These are phyloP conservation scores for Poeciliopsis occidentalis DNA, from an alignment of 2,113 vertebrate genomes.

Conservation along the genomic window DNA sequence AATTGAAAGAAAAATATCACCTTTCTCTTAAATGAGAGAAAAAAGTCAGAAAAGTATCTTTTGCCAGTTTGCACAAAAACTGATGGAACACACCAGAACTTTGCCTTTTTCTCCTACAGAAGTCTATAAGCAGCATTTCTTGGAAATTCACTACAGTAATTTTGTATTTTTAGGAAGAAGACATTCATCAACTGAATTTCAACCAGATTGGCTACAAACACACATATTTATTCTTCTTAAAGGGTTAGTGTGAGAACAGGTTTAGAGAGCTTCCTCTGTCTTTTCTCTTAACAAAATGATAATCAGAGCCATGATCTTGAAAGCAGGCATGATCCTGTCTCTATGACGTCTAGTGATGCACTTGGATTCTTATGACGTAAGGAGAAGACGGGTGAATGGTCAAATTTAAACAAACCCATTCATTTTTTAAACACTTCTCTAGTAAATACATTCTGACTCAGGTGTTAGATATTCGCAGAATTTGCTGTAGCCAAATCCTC, in stretches of 20 bases:
- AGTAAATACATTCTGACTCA: not conserved
- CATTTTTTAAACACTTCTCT: not conserved
- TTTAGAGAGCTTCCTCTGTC: slow-evolving; percentile 43
- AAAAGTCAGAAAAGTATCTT: not conserved
- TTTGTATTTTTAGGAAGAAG: slow-evolving; percentile 42
- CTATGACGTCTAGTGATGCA: slow-evolving; percentile 24
- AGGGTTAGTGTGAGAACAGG: slow-evolving; percentile 66
- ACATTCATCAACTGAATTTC: slow-evolving; percentile 53
- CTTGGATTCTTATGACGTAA: slow-evolving; percentile 24
- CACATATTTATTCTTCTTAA: slow-evolving; percentile 50
- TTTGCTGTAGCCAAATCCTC: not conserved
- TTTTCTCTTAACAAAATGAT: slow-evolving; percentile 45
- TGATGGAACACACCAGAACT: slow-evolving; percentile 3
- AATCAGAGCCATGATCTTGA: slow-evolving; percentile 43
- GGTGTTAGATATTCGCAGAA: too few species aligned
- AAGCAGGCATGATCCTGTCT: slow-evolving; percentile 37
- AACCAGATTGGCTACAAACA: slow-evolving; percentile 66
- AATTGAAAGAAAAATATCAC: too few species aligned
- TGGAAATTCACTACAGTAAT: slow-evolving; percentile 46
- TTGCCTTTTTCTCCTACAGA: slow-evolving; percentile 49
- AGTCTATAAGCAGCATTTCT: slow-evolving; percentile 62
- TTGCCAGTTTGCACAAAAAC: not conserved
- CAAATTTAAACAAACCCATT: slow-evolving; percentile 9
- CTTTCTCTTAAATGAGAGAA: too few species aligned
- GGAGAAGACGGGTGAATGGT: slow-evolving; percentile 1